Base-by-base conservation (phyloP, 1,140 invertebrate genomes). In the Trypoxylus dichotomus region DNA sequence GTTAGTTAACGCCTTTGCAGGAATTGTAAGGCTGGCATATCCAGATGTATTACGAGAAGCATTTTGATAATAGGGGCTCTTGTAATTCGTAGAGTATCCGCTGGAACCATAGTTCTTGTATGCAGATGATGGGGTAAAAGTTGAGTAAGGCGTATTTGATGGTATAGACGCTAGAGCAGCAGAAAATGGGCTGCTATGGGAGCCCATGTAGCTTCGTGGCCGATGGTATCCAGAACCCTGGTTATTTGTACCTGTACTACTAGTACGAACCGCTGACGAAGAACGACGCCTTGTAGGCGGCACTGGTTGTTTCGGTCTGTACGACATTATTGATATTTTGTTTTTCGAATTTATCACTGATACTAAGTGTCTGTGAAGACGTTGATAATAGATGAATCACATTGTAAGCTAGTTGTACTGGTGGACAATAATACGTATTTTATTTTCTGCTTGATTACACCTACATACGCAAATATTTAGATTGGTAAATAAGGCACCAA, bases 131-230 rank as follows among this genome's bases (percentile, higher is more conserved):
- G 82, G 75, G 2, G 81, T 79, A 54, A 83, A 83, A 6, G 83
- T 83, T 25, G 85, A 80, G 43, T 86, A 88, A 24, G 86, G 79
- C 0, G 81, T 82, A 42, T 78, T 82, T 75, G 82, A 84, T 10
- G 80, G 78, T 42, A 72, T 77, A 8, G 79, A 71, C 54, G 78
- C 77, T 42, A 79, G 79, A 10, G 79, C 77, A 3, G 79, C 76
- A 24, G 72, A 78, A n/a, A 32, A 73, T 8, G 68, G 42, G n/a
- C 76, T 32, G 19, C 72, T 74, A 73, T 79, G 79, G 71, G 79
- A 80, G 27, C 84, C 83, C 54, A 89, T 54, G 43, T 75, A 85
- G 79, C 88, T 89, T 74, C 88, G 83, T 24, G 88, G 88, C 63
- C 88, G 84, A 72, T 84, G 84, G 79, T 84, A 85, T 2, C 80